Evolutionary conservation across 2,113 vertebrate species (phyloP).

Genomic region (Rutilus rutilus): DNA sequence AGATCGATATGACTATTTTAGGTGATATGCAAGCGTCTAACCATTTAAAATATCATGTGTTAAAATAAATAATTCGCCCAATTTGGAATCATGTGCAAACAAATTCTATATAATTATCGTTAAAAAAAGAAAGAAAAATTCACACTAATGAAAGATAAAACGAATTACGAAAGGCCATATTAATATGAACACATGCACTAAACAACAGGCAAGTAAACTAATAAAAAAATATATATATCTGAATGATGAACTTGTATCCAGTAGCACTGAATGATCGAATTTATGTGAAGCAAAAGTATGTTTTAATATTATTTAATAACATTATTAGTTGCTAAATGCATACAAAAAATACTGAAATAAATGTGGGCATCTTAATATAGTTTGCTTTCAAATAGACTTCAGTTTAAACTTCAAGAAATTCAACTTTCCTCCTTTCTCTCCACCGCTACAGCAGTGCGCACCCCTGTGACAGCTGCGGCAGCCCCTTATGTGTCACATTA

Average conservation of each 20-base stretch:
- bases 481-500: slow-evolving; percentile 40
- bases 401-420: not conserved
- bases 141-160: too few relatives aligned
- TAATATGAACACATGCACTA: too few relatives aligned
- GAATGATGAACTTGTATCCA: not conserved
- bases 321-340: not conserved
- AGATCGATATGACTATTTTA: not conserved
- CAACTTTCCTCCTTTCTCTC: slow-evolving; percentile 22
- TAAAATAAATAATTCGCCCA: not conserved
- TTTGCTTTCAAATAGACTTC: not conserved
- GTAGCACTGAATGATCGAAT: not conserved
- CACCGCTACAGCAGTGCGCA: slow-evolving; percentile 25
- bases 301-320: not conserved
- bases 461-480: slow-evolving; percentile 42
- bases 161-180: too few relatives aligned
- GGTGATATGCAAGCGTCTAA: not conserved
- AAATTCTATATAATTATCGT: not conserved
- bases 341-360: not conserved
- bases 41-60: not conserved
- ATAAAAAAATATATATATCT: not conserved
- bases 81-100: too few relatives aligned
- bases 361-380: not conserved
- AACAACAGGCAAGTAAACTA: not conserved
- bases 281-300: not conserved
- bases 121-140: not conserved